phyloP scores from a whole-genome alignment of 2,888 invertebrate species.

The Craniophora ligustri region DNA sequence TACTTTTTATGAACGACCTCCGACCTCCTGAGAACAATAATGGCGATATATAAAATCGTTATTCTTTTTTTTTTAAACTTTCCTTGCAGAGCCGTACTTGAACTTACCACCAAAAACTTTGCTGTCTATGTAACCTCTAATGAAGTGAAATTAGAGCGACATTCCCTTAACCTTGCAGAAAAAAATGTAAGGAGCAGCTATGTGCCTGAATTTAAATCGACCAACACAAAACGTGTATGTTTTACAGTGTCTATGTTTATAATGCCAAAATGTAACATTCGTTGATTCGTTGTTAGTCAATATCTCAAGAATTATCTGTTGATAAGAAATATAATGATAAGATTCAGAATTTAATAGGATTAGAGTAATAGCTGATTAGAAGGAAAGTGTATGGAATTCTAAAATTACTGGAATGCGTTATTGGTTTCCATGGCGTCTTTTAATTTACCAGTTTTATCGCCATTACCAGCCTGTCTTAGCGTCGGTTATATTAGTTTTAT shows the following conservation, averaged over 20 bases:
- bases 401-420: neutral
- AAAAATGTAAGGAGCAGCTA: neutral
- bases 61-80: constrained; percentile 9
- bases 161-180: constrained; percentile 9
- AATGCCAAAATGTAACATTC: constrained; percentile 5
- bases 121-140: neutral
- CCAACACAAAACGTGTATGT: constrained; percentile 22
- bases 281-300: neutral
- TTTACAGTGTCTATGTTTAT: constrained; percentile 12
- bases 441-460: too few relatives aligned
- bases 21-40: constrained; percentile 20
- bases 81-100: constrained; percentile 25
- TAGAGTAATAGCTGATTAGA: too few relatives aligned
- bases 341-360: neutral
- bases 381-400: constrained; percentile 1
- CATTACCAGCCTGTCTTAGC: too few relatives aligned
- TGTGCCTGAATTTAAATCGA: constrained; percentile 4
- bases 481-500: too few relatives aligned
- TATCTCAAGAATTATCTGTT: neutral
- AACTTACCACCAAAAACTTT: constrained; percentile 6
- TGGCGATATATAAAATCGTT: constrained; percentile 9
- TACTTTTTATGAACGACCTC: constrained; percentile 8
- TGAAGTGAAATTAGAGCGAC: neutral
- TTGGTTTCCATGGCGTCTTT: constrained; percentile 7
- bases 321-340: constrained; percentile 4